Evolutionary conservation across 1,140 invertebrate genomes (phyloP).

Genomic region (Drosophila orena): DNA sequence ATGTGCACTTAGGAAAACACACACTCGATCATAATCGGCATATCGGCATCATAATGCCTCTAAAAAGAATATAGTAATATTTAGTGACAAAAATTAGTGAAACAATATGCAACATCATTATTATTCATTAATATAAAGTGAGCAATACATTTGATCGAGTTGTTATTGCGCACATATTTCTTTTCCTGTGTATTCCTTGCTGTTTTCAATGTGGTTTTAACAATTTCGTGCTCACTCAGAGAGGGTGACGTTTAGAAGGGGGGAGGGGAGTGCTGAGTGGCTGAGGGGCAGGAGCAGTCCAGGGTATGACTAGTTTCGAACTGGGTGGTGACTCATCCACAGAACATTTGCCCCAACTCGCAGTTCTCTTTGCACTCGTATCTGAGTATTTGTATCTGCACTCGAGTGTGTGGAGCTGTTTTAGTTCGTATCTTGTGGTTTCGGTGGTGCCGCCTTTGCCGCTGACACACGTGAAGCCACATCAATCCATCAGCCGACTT

Average conservation of each 20-base stretch:
- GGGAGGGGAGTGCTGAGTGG: background rate
- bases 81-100: too few species aligned
- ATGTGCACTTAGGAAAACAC: conserved; percentile 6
- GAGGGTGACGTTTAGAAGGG: conserved; percentile 7
- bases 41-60: too few species aligned
- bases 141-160: too few species aligned
- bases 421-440: conserved; percentile 35
- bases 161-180: too few species aligned
- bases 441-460: conserved; percentile 5
- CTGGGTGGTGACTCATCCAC: conserved; percentile 32
- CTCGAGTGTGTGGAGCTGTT: background rate
- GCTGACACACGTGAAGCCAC: conserved; percentile 57
- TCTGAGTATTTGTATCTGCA: conserved; percentile 9
- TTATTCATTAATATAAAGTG: too few species aligned
- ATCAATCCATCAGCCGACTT: conserved; percentile 61
- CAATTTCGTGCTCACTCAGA: conserved; percentile 63
- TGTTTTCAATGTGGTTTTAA: conserved; percentile 44
- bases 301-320: conserved; percentile 39
- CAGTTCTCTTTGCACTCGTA: conserved; percentile 31
- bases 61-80: too few species aligned
- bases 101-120: too few species aligned
- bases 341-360: conserved; percentile 29
- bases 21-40: too few species aligned
- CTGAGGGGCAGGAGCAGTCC: conserved; percentile 6
- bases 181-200: conserved; percentile 9